phyloP scores from a whole-genome alignment of 2,797 vertebrate genomes.

The Oreochromis grahami region DNA sequence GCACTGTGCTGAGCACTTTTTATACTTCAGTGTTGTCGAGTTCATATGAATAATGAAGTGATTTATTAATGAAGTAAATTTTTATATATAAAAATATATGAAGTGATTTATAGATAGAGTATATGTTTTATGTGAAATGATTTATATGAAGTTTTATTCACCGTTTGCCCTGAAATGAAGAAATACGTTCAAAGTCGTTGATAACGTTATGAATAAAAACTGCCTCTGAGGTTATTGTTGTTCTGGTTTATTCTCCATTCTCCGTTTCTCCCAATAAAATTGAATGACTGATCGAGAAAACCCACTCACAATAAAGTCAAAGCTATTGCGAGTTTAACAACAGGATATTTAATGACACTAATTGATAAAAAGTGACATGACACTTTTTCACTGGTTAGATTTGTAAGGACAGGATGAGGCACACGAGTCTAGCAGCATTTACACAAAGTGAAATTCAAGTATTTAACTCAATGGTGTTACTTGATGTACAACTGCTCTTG shows the following conservation, averaged over 20 bases:
- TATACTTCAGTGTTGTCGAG: constrained; percentile 74
- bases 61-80: constrained; percentile 27
- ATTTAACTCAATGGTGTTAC: constrained; percentile 43
- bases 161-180: constrained; percentile 23
- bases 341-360: constrained; percentile 52
- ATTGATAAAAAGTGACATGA: constrained; percentile 49
- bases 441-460: constrained; percentile 67
- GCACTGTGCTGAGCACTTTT: constrained; percentile 71
- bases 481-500: constrained; percentile 28
- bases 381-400: constrained; percentile 28
- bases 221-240: neutral
- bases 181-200: constrained; percentile 27
- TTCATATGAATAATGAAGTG: constrained; percentile 39
- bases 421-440: constrained; percentile 63
- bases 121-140: constrained; percentile 41
- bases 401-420: constrained; percentile 52
- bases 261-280: neutral
- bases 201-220: constrained; percentile 38
- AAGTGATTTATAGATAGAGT: constrained; percentile 26
- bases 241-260: neutral
- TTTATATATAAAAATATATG: constrained; percentile 11
- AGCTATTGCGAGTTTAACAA: constrained; percentile 18
- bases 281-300: neutral
- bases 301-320: neutral
- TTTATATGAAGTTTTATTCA: constrained; percentile 25